Conservation (phyloP, 2,797 vertebrate species). For the Cossypha niveicapilla region DNA sequence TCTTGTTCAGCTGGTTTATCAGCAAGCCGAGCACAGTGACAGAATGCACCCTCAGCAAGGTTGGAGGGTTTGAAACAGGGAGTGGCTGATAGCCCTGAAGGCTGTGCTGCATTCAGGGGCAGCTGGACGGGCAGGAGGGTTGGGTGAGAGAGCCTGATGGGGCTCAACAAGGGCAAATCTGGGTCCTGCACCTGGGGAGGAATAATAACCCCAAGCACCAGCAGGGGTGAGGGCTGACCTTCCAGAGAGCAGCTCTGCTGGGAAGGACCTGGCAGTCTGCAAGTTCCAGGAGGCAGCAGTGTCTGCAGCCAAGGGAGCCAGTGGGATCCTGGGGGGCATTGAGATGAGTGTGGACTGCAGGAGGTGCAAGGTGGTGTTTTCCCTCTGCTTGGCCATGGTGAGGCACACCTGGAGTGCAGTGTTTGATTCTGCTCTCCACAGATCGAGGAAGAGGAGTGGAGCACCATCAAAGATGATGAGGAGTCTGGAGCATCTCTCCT, state of each 20-base stretch:
- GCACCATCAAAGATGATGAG: not conserved
- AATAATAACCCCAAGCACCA: not conserved
- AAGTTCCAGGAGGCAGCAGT: not conserved
- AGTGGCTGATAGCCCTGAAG: not conserved
- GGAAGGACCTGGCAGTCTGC: not conserved
- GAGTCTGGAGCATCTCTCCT: not conserved
- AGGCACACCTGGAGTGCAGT: not conserved
- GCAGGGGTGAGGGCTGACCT: not conserved
- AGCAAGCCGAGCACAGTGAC: not conserved
- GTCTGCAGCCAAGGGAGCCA: too few relatives aligned
- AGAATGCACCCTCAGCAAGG: not conserved
- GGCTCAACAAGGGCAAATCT: not conserved
- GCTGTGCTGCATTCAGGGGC: not conserved
- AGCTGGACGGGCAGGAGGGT: not conserved
- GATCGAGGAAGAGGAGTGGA: not conserved
- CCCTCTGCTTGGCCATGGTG: too few relatives aligned
- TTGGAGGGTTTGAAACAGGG: accelerated
- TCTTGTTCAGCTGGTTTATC: not conserved
- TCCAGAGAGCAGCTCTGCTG: not conserved
- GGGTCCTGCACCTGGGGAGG: not conserved
- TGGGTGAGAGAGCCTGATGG: not conserved
- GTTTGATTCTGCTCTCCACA: not conserved
- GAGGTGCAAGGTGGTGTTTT: not conserved
- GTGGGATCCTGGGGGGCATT: too few relatives aligned
- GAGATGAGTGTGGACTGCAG: not conserved